These are phyloP conservation scores for Manduca sexta DNA, from an alignment of 1,140 invertebrate species.

Conservation along the genomic window DNA sequence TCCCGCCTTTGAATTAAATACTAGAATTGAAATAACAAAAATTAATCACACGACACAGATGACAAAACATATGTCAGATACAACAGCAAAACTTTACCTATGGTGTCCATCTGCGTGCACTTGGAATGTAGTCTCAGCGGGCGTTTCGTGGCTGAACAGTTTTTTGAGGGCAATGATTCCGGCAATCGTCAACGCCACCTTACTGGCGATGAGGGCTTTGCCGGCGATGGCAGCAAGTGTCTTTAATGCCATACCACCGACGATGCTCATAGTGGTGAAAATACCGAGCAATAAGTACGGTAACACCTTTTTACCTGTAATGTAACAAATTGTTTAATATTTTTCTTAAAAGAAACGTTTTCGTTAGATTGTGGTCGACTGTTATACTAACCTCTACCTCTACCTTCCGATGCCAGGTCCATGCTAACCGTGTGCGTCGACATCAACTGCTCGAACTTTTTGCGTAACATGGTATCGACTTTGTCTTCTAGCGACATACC, in stretches of 20 bases:
- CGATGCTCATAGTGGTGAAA: constrained; percentile 76
- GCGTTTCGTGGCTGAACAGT: constrained; percentile 76
- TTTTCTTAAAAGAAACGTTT: not conserved
- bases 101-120: constrained; percentile 78
- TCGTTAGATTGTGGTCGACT: not conserved
- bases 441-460: constrained; percentile 67
- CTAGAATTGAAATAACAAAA: constrained; percentile 59
- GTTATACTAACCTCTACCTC: constrained; percentile 59
- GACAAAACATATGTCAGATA: not conserved
- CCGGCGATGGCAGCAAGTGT: constrained; percentile 78
- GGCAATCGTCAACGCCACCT: constrained; percentile 79
- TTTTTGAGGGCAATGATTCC: constrained; percentile 81
- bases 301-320: constrained; percentile 66
- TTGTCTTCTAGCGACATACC: constrained; percentile 69
- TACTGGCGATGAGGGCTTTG: constrained; percentile 80
- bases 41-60: constrained; percentile 12
- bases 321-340: constrained; percentile 7
- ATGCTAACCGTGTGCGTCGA: constrained; percentile 65
- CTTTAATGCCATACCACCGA: constrained; percentile 76
- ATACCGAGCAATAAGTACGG: constrained; percentile 76
- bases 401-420: constrained; percentile 66
- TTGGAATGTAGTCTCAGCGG: constrained; percentile 77
- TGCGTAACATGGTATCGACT: constrained; percentile 61
- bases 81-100: constrained; percentile 55
- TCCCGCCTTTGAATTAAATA: constrained; percentile 73